Percentiles rank a stretch among this genome's conserved stretches.
These are phyloP conservation scores for Maniola jurtina DNA, from an alignment of 1,140 invertebrate genomes.

Conservation along the genomic window DNA sequence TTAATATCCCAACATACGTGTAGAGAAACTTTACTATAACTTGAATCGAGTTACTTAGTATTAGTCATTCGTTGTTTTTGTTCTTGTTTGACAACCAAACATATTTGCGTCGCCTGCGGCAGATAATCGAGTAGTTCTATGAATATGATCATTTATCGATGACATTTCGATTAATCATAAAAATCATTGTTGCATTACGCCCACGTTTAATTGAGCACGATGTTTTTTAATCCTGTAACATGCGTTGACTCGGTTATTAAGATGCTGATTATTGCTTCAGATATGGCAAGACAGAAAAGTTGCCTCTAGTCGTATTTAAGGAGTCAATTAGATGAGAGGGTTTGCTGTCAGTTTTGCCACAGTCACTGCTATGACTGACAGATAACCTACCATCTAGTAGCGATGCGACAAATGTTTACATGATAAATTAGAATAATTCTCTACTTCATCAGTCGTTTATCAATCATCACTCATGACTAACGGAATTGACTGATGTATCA, in stretches of 20 bases:
- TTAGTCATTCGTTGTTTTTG: constrained; percentile 4
- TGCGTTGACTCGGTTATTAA: constrained; percentile 17
- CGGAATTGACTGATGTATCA: too few relatives aligned
- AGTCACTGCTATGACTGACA: too few relatives aligned
- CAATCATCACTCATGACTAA: too few relatives aligned
- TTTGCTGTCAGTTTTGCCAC: too few relatives aligned
- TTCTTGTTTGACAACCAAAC: constrained; percentile 5
- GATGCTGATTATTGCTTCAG: constrained; percentile 17
- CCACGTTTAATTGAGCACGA: constrained; percentile 22
- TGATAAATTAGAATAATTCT: too few relatives aligned
- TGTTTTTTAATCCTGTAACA: constrained; percentile 22
- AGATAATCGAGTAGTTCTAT: constrained; percentile 12
- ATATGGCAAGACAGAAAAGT: constrained; percentile 21
- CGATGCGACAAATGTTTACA: too few relatives aligned
- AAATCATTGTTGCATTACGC: constrained; percentile 25
- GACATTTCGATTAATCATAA: constrained; percentile 27
- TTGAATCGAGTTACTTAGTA: neutral
- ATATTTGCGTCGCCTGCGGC: constrained; percentile 1
- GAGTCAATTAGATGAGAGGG: too few relatives aligned
- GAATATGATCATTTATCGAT: constrained; percentile 19
- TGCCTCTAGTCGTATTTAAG: constrained; percentile 10
- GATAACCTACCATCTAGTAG: too few relatives aligned
- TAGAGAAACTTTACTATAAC: neutral
- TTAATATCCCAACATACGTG: neutral
- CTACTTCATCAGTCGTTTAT: too few relatives aligned